Percentiles rank a stretch among this genome's conserved stretches.
phyloP scores from a whole-genome alignment of 2,113 vertebrate species.

The Semnornis frantzii region DNA sequence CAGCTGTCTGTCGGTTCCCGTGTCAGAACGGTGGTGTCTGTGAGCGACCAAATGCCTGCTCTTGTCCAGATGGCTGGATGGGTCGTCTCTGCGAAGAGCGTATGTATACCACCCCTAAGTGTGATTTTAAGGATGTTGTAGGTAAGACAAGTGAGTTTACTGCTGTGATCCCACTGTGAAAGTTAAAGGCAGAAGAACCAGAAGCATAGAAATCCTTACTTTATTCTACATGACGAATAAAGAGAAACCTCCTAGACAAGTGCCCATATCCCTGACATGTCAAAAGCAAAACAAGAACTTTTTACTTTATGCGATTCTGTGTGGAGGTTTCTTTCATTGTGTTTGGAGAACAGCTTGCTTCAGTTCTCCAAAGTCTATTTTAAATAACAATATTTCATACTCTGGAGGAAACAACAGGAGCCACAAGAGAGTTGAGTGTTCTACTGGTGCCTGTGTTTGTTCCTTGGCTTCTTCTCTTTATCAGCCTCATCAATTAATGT shows the following conservation, averaged over 20 bases:
- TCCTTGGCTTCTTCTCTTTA: not conserved
- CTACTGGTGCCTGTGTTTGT: not conserved
- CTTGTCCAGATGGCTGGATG: slow-evolving; percentile 96
- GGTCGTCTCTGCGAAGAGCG: slow-evolving; percentile 95
- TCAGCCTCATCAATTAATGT: not conserved
- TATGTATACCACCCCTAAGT: slow-evolving; percentile 73
- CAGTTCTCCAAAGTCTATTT: not conserved
- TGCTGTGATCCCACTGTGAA: not conserved
- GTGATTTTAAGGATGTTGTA: not conserved
- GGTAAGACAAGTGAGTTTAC: not conserved
- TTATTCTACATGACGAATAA: not conserved
- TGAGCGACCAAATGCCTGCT: slow-evolving; percentile 91
- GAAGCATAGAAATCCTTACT: not conserved
- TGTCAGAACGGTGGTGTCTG: slow-evolving; percentile 96
- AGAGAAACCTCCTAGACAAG: not conserved
- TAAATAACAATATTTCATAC: not conserved
- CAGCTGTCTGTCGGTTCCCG: slow-evolving; percentile 92
- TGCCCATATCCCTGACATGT: not conserved
- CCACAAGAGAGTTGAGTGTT: not conserved
- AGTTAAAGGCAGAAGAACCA: not conserved
- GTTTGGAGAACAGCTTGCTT: not conserved
- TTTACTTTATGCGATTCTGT: not conserved
- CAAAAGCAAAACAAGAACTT: not conserved
- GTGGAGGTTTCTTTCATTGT: not conserved
- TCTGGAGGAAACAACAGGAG: not conserved